Percentiles rank a stretch among this genome's conserved stretches.
These are phyloP conservation scores for Camponotus vicinus DNA, from an alignment of 1,140 invertebrate genomes.

Conservation along the genomic window DNA sequence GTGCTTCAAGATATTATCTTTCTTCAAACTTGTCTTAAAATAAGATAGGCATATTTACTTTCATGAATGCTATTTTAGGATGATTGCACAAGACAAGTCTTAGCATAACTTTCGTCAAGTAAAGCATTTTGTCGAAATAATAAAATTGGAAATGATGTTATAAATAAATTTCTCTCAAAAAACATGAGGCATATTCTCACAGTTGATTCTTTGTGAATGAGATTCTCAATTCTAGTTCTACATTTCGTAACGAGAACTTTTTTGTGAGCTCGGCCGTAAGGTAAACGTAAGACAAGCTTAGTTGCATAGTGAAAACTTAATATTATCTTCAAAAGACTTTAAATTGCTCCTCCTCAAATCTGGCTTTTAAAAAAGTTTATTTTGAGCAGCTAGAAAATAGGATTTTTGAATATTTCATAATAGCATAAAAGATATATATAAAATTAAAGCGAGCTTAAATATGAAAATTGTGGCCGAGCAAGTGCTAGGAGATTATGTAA, in stretches of 20 bases:
- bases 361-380: neutral
- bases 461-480: no score
- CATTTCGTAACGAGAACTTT: constrained; percentile 12
- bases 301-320: constrained; percentile 32
- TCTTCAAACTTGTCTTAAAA: constrained; percentile 18
- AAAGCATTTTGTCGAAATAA: neutral
- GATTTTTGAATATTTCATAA: neutral
- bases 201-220: constrained; percentile 3
- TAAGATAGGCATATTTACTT: constrained; percentile 36
- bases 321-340: constrained; percentile 1
- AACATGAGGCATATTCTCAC: neutral
- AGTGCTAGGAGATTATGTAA: neutral
- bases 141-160: constrained; percentile 14
- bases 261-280: constrained; percentile 13
- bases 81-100: neutral
- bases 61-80: constrained; percentile 23
- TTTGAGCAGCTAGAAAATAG: neutral
- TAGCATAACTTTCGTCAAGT: neutral
- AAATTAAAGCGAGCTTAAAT: neutral
- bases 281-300: neutral
- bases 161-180: neutral
- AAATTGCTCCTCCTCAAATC: neutral
- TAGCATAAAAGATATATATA: neutral
- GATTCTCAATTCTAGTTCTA: neutral
- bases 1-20: constrained; percentile 16